phyloP scores from a whole-genome alignment of 2,888 invertebrate species.

The Byasa hedistus region DNA sequence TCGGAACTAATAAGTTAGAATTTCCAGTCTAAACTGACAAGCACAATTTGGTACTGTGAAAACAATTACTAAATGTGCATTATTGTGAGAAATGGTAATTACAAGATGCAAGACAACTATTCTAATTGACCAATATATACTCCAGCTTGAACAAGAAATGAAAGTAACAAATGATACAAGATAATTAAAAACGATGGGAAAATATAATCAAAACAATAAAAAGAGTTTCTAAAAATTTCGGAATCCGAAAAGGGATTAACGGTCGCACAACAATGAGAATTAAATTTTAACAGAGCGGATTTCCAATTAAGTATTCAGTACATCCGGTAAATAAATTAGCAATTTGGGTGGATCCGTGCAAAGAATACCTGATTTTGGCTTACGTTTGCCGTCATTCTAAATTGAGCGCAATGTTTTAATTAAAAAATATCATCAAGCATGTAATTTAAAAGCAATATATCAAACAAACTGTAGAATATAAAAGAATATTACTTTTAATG shows the following conservation, averaged over 20 bases:
- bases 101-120: no score
- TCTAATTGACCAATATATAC: no score
- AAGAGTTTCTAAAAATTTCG: background rate
- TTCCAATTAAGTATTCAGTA: conserved; percentile 23
- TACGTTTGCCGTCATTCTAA: background rate
- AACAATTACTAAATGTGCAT: no score
- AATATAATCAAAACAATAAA: background rate
- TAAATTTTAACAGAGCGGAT: conserved; percentile 14
- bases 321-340: conserved; percentile 29
- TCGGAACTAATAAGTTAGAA: no score
- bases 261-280: conserved; percentile 14
- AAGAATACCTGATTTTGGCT: conserved; percentile 25
- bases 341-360: conserved; percentile 24
- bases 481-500: no score
- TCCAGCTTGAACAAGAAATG: background rate
- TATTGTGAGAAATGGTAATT: no score
- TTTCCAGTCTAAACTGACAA: no score
- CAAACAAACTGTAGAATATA: no score
- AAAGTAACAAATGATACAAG: background rate
- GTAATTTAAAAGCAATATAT: no score
- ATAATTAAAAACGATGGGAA: background rate
- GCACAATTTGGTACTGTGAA: no score
- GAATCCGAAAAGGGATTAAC: conserved; percentile 8
- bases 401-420: background rate
- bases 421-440: background rate